Percentiles rank a stretch among this genome's conserved stretches.
Conservation (phyloP, 2,797 vertebrate genomes). For the Lindbergichthys nudifrons region DNA sequence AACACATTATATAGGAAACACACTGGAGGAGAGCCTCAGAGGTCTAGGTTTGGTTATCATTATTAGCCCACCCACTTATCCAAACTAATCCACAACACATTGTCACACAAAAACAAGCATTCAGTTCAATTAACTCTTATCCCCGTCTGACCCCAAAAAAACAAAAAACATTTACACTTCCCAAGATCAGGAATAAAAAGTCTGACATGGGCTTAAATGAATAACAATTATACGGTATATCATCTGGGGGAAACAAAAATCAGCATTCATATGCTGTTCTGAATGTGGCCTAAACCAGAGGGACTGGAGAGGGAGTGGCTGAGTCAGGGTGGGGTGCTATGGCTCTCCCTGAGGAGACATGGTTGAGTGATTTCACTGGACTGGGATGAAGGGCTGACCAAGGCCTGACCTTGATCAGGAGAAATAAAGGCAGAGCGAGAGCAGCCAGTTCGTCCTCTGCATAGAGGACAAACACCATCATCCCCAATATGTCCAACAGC, state of each 20-base stretch:
- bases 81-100: conserved; percentile 57
- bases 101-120: conserved; percentile 58
- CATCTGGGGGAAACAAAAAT: conserved; percentile 38
- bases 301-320: conserved; percentile 31
- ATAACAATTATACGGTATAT: conserved; percentile 41
- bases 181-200: conserved; percentile 55
- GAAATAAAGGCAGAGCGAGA: conserved; percentile 74
- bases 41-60: conserved; percentile 72
- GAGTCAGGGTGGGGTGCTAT: conserved; percentile 38
- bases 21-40: conserved; percentile 44
- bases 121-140: conserved; percentile 40
- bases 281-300: conserved; percentile 15
- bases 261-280: conserved; percentile 42
- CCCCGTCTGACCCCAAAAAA: conserved; percentile 30
- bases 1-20: conserved; percentile 73
- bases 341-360: conserved; percentile 74
- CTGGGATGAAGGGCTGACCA: conserved; percentile 52
- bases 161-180: conserved; percentile 49
- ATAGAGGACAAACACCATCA: conserved; percentile 51
- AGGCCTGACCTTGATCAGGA: conserved; percentile 62
- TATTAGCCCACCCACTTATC: conserved; percentile 58
- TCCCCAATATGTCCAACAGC: conserved; percentile 51
- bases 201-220: conserved; percentile 47
- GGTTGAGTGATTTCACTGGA: conserved; percentile 61
- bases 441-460: conserved; percentile 68